Percentiles rank a stretch among this genome's conserved stretches.
These are phyloP conservation scores for Corapipo altera DNA, from an alignment of 2,113 vertebrate genomes.

Conservation along the genomic window DNA sequence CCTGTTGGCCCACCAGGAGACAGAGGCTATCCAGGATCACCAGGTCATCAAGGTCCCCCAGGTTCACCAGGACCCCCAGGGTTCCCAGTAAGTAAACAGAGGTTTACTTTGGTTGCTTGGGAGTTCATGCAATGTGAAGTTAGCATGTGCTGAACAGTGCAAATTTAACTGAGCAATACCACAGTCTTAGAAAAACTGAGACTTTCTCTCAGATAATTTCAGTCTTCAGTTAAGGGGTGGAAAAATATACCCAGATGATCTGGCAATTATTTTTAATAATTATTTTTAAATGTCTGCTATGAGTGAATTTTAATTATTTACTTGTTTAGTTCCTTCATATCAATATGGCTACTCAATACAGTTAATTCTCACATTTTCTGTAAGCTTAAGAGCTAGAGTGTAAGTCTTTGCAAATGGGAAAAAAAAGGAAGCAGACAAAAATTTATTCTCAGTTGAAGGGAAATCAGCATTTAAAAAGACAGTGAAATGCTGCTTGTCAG, in stretches of 20 bases:
- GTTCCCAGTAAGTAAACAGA: conserved; percentile 72
- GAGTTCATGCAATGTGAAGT: neutral
- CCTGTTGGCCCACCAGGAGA: conserved; percentile 78
- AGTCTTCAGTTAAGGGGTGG: neutral
- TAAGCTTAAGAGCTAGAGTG: neutral
- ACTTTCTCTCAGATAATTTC: neutral
- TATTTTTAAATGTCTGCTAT: neutral
- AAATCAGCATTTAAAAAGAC: neutral
- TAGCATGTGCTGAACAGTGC: neutral
- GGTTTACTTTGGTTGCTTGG: neutral
- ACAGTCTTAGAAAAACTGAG: neutral
- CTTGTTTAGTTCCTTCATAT: neutral
- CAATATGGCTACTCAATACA: neutral
- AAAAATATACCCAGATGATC: neutral
- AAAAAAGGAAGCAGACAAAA: neutral
- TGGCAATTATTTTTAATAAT: neutral
- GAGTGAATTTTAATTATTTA: neutral
- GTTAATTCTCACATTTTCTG: neutral
- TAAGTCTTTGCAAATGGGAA: neutral
- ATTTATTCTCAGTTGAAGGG: neutral
- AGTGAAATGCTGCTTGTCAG: neutral
- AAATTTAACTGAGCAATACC: neutral
- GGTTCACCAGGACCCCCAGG: conserved; percentile 76
- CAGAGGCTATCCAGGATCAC: conserved; percentile 82
- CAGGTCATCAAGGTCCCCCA: conserved; percentile 80